Conservation (phyloP, 2,888 invertebrate species). For the Leptopilina drosophilae region DNA sequence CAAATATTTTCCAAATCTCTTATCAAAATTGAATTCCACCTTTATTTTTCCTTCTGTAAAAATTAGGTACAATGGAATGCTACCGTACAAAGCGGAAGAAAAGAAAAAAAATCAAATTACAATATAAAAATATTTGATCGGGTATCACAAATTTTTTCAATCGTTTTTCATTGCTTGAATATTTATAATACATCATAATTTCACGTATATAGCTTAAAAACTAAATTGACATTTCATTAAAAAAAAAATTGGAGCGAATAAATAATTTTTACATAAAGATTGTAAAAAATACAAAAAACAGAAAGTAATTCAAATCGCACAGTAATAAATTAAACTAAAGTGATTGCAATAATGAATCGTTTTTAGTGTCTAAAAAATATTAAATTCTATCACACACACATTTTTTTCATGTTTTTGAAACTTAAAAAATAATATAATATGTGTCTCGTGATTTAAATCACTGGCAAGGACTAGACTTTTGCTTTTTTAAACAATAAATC, state of each 20-base stretch:
- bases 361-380: not conserved
- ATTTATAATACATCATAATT: conserved; percentile 51
- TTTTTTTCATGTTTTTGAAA: not conserved
- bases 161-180: conserved; percentile 5
- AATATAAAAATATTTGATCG: conserved; percentile 54
- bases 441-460: conserved; percentile 13
- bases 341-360: not conserved
- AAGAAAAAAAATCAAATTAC: conserved; percentile 41
- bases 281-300: conserved; percentile 45
- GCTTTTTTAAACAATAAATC: conserved; percentile 17
- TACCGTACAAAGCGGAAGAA: conserved; percentile 43
- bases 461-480: conserved; percentile 35
- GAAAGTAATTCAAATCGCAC: conserved; percentile 29
- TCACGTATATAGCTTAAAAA: conserved; percentile 62
- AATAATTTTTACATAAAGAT: conserved; percentile 50
- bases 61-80: conserved; percentile 53
- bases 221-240: conserved; percentile 64
- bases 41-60: conserved; percentile 13
- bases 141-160: conserved; percentile 62
- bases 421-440: not conserved
- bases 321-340: no score
- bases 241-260: conserved; percentile 62
- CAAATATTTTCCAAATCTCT: no score
- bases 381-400: not conserved
- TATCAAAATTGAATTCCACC: not conserved